These are phyloP conservation scores for Amblyopsis hoosieri DNA, from an alignment of 2,797 vertebrate species.

Conservation along the genomic window DNA sequence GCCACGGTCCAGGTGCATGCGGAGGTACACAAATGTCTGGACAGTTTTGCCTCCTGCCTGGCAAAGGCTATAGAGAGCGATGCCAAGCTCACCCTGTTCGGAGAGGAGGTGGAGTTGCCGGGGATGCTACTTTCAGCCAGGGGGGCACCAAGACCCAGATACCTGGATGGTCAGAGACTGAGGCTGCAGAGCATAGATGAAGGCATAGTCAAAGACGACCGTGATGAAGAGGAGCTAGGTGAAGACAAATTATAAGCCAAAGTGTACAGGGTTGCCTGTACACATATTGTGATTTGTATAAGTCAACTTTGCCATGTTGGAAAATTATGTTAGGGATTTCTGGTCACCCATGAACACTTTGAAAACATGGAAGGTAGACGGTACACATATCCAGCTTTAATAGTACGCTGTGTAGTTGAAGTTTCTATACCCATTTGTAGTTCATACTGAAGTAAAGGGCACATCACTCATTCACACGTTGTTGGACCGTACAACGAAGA, in stretches of 20 bases:
- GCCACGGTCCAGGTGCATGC: conserved; percentile 82
- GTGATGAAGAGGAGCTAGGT: conserved; percentile 61
- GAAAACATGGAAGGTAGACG: too few species aligned
- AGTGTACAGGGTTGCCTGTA: conserved; percentile 18
- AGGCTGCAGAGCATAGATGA: conserved; percentile 95
- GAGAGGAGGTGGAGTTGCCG: conserved; percentile 76
- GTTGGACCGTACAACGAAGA: conserved; percentile 30
- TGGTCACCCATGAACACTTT: too few species aligned
- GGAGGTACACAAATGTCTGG: conserved; percentile 89
- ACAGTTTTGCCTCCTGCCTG: conserved; percentile 89
- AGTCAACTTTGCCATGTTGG: background rate
- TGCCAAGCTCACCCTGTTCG: conserved; percentile 91
- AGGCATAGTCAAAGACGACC: conserved; percentile 84
- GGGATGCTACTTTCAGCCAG: conserved; percentile 70
- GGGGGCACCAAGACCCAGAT: conserved; percentile 74
- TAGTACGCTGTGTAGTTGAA: conserved; percentile 5
- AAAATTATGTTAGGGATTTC: conserved; percentile 2
- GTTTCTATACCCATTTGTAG: conserved; percentile 12
- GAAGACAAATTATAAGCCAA: conserved; percentile 50
- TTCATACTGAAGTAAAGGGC: conserved; percentile 49
- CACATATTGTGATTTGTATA: conserved; percentile 9
- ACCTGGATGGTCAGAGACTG: conserved; percentile 84
- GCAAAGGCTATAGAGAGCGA: conserved; percentile 93
- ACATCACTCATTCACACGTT: conserved; percentile 40
- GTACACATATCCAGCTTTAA: background rate